Evolutionary conservation across 2,888 invertebrate species (phyloP), one percentile per base, ranked within the genome.

Genomic region (Perdita meconis): DNA sequence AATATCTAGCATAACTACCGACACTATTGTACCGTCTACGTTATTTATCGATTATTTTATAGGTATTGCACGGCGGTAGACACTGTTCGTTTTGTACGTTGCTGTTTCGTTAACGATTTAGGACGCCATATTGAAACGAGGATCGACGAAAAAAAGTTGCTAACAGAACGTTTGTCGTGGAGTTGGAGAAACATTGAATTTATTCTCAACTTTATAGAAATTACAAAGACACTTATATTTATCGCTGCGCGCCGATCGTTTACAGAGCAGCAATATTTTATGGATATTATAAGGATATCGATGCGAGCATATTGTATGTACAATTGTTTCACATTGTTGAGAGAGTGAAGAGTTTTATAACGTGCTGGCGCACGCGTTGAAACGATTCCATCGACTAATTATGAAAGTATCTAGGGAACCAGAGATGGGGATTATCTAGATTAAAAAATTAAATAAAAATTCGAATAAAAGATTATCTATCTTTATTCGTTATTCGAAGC

Each of bases 381-480:
- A 72, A 22, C 26, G 16, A 38, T 72, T 38, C 44, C 51, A 38
- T 53, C 64, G 72, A 73, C 34, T 30, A 24, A 44, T 6, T 2
- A 55, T 65, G 64, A 73, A 75, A 75, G 73, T 75, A 75, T 65
- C 36, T 56, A 26, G 19, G 42, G n/a, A n/a, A n/a, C n/a, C n/a
- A n/a, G n/a, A n/a, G n/a, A n/a, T n/a, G n/a, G n/a, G n/a, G n/a
- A n/a, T n/a, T n/a, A n/a, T n/a, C n/a, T n/a, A n/a, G n/a, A n/a
- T n/a, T n/a, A n/a, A n/a, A n/a, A n/a, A n/a, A n/a, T n/a, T n/a
- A n/a, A n/a, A n/a, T n/a, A n/a, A n/a, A n/a, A n/a, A n/a, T n/a
- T n/a, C n/a, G n/a, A n/a, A n/a, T n/a, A n/a, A n/a, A n/a, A n/a
- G n/a, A n/a, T n/a, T n/a, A n/a, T n/a, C n/a, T n/a, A n/a, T n/a